phyloP scores from a whole-genome alignment of 2,888 invertebrate species.

The Thymelicus sylvestris region DNA sequence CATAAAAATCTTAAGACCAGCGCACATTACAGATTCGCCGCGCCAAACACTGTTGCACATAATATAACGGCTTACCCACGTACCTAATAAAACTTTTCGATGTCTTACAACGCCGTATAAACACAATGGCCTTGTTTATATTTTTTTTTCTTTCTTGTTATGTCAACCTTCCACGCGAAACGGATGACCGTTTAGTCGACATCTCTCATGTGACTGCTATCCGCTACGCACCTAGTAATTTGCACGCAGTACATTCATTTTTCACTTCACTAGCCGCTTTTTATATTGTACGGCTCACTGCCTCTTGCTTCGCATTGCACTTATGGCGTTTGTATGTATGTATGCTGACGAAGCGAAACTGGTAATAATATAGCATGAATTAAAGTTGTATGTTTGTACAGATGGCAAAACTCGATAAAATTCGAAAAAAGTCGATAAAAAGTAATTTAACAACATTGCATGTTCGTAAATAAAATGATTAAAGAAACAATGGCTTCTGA shows the following conservation, averaged over 20 bases:
- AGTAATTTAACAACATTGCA: too few species aligned
- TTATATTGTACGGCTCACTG: slow-evolving; percentile 49
- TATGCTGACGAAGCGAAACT: neutral
- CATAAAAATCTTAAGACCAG: slow-evolving; percentile 1
- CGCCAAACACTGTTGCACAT: neutral
- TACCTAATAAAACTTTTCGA: neutral
- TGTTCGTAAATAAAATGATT: too few species aligned
- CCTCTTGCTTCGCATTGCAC: slow-evolving; percentile 32
- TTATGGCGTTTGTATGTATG: slow-evolving; percentile 38
- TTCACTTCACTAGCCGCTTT: slow-evolving; percentile 47
- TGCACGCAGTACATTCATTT: slow-evolving; percentile 66
- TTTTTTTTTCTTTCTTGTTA: slow-evolving; percentile 40
- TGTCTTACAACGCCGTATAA: neutral
- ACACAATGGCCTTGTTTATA: neutral
- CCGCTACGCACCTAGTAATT: slow-evolving; percentile 45
- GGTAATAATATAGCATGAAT: neutral
- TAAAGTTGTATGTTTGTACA: neutral
- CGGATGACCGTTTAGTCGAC: slow-evolving; percentile 67
- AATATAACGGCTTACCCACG: neutral
- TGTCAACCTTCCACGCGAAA: slow-evolving; percentile 49
- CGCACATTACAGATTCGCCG: slow-evolving; percentile 1
- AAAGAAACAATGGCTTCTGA: too few species aligned
- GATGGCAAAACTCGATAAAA: too few species aligned
- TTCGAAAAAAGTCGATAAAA: too few species aligned
- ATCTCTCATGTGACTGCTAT: slow-evolving; percentile 83